Conservation (phyloP, 2,797 vertebrate genomes). For the Helostoma temminkii region DNA sequence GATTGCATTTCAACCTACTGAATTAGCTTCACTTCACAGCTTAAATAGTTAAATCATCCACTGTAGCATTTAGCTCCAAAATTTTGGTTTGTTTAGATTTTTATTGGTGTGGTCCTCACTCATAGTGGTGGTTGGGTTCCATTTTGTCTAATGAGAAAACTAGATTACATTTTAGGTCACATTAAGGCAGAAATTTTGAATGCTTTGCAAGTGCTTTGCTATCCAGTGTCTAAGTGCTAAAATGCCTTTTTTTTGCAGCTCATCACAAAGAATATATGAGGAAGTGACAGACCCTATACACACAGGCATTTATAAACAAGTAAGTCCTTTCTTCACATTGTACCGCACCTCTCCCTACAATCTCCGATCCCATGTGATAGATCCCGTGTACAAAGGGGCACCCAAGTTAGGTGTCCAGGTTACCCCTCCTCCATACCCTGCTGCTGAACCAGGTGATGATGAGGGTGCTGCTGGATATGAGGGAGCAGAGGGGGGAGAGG, state of each 20-base stretch:
- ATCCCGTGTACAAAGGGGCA: conserved; percentile 74
- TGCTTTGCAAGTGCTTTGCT: too few relatives aligned
- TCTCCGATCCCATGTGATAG: conserved; percentile 75
- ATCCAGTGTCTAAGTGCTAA: conserved; percentile 3
- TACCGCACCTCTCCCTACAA: conserved; percentile 81
- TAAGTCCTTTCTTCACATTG: conserved; percentile 86
- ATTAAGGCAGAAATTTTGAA: too few relatives aligned
- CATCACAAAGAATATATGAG: conserved; percentile 76
- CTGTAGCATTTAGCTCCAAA: background rate
- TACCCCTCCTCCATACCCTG: conserved; percentile 36
- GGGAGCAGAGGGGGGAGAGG: conserved; percentile 69
- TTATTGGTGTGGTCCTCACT: too few relatives aligned
- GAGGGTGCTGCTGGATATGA: conserved; percentile 56
- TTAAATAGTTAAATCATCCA: background rate
- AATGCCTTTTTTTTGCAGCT: conserved; percentile 58
- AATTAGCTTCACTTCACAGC: background rate
- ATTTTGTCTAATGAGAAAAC: too few relatives aligned
- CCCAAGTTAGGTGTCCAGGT: conserved; percentile 48
- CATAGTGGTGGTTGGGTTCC: too few relatives aligned
- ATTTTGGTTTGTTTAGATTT: background rate
- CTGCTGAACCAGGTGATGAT: conserved; percentile 59
- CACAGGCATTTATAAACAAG: conserved; percentile 78
- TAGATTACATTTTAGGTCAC: too few relatives aligned
- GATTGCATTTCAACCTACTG: background rate
- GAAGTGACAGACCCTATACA: conserved; percentile 73